Base-by-base conservation (phyloP, 2,113 vertebrate species). In the Erinaceus europaeus region DNA sequence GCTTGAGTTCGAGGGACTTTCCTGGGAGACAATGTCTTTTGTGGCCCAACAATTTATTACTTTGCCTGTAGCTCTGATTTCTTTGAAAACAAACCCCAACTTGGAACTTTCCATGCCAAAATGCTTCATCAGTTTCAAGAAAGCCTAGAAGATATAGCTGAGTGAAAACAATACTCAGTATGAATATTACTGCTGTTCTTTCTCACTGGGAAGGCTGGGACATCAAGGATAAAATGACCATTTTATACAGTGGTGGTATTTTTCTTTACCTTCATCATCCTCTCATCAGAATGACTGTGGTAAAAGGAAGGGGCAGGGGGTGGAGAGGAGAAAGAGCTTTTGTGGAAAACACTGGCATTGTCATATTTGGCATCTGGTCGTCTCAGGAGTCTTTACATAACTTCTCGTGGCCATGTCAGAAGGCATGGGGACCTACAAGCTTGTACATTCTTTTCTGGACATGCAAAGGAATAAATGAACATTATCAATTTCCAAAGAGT, bases 71-170 rank as follows among this genome's bases (percentile, higher is more conserved):
- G 74, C 72, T 71, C 29, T 86, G 55, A 36, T 93, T 95, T 95
- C 88, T 84, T 87, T 90, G 74, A 94, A 95, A 93, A 95, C 79
- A 91, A 92, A 80, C 64, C 44, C 57, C 14, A 42, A 72, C 52
- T 89, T 94, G 94, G 93, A 96, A 92, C 36, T 77, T 90, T 92
- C 92, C 94, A 50, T 42, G 75, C 93, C 85, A 85, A 76, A 72
- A 84, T 44, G 84, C 34, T 79, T 90, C 75, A 87, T 93, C 85
- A 83, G 90, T 76, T 88, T 96, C 95, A 96, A 94, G 91, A 96
- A 97, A 93, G 76, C 81, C 25, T 86, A 86, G 6, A 67, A 95
- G 90, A 93, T 74, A 14, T 0, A 76, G 77, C 25, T 94, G 94
- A 90, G 91, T 93, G 53, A 96, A 95, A 96, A 89, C 67, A 92